These are phyloP conservation scores for Tetranychus piercei DNA, from an alignment of 2,888 invertebrate genomes.

Conservation along the genomic window DNA sequence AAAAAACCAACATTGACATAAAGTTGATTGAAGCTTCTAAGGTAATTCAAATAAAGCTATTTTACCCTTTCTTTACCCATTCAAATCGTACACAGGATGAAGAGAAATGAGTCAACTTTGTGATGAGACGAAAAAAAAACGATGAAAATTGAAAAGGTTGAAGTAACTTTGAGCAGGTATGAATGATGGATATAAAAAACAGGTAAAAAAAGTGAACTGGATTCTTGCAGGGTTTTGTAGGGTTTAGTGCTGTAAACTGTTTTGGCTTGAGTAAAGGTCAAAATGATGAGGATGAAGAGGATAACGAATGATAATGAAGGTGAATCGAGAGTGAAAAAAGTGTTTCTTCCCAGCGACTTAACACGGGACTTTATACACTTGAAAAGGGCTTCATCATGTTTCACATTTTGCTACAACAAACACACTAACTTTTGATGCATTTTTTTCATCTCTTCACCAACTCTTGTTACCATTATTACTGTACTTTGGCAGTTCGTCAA, in stretches of 20 bases:
- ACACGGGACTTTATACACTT: not conserved
- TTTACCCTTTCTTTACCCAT: no score
- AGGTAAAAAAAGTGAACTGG: not conserved
- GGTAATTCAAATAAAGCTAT: no score
- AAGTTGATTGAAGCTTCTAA: no score
- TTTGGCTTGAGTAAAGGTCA: not conserved
- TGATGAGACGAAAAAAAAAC: no score
- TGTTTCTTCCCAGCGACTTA: not conserved
- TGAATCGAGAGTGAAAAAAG: not conserved
- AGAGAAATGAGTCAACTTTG: no score
- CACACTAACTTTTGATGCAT: no score
- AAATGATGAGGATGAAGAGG: not conserved
- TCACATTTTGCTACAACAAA: no score
- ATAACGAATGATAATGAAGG: not conserved
- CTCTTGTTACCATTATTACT: not conserved
- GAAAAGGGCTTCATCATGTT: not conserved
- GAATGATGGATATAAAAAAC: not conserved
- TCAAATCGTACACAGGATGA: no score
- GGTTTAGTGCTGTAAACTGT: not conserved
- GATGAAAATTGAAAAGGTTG: no score
- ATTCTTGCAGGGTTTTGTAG: no score
- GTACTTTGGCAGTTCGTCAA: not conserved
- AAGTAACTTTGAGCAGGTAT: no score
- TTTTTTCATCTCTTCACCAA: not conserved
- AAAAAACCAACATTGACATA: no score